These are phyloP conservation scores for Phalanger gymnotis DNA, from an alignment of 2,797 vertebrate species.

Conservation along the genomic window DNA sequence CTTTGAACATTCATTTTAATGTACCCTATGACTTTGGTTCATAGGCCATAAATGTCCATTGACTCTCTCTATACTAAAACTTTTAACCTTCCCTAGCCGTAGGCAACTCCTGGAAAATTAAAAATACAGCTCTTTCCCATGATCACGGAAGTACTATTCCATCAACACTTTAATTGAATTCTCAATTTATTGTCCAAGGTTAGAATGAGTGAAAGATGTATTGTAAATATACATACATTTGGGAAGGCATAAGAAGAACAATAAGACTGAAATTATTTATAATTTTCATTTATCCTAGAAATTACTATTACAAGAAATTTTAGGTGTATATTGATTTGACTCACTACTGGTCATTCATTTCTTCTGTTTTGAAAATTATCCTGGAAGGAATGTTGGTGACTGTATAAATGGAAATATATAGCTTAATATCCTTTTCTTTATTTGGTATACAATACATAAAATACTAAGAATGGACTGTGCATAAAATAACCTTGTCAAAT, in stretches of 20 bases:
- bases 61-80: neutral
- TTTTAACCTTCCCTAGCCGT: neutral
- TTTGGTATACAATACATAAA: neutral
- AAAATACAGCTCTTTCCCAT: neutral
- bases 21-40: neutral
- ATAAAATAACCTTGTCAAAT: neutral
- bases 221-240: neutral
- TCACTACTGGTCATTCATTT: neutral
- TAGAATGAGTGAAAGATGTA: neutral
- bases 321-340: neutral
- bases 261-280: neutral
- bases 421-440: neutral
- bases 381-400: neutral
- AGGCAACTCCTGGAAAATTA: neutral
- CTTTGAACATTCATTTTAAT: neutral
- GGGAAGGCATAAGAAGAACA: neutral
- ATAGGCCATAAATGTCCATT: neutral
- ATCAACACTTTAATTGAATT: constrained; percentile 11
- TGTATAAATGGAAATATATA: neutral
- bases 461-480: neutral
- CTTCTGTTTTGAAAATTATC: neutral
- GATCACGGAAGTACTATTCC: neutral
- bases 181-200: neutral
- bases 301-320: neutral
- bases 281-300: neutral